A percentile compares a stretch with the other conserved stretches of the same genome.
These are phyloP conservation scores for Archaeoteleia sp. DNA, from an alignment of 2,888 invertebrate genomes.

Conservation along the genomic window DNA sequence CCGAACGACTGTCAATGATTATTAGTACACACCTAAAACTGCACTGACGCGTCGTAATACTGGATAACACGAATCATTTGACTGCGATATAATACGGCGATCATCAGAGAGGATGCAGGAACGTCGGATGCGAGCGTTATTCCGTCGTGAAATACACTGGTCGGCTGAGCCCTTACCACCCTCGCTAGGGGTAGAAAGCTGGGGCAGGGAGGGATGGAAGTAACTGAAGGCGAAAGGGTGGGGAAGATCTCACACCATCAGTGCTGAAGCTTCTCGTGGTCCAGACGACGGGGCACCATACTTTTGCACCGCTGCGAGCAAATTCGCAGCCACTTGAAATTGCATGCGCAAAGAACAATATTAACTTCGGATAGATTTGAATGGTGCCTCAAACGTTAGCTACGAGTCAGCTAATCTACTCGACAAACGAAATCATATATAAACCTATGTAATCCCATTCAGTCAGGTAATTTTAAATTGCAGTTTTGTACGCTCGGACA, in stretches of 20 bases:
- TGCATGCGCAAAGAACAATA: too few relatives aligned
- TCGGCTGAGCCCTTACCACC: slow-evolving; percentile 69
- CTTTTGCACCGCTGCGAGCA: too few relatives aligned
- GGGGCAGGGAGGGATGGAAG: slow-evolving; percentile 40
- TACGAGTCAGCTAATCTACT: too few relatives aligned
- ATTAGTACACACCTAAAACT: slow-evolving; percentile 25
- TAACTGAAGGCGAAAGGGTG: slow-evolving; percentile 44
- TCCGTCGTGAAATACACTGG: slow-evolving; percentile 69
- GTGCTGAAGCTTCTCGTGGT: slow-evolving; percentile 65
- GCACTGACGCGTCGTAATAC: slow-evolving; percentile 24
- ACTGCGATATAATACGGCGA: slow-evolving; percentile 16
- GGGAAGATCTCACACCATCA: slow-evolving; percentile 57
- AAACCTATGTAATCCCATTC: too few relatives aligned
- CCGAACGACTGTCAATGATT: too few relatives aligned
- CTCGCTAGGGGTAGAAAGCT: slow-evolving; percentile 48
- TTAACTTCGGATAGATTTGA: too few relatives aligned
- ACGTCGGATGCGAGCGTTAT: slow-evolving; percentile 58
- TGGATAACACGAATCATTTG: slow-evolving; percentile 30
- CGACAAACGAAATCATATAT: too few relatives aligned
- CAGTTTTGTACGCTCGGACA: too few relatives aligned
- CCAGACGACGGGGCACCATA: slow-evolving; percentile 58
- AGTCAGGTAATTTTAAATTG: too few relatives aligned
- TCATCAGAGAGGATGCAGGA: slow-evolving; percentile 32
- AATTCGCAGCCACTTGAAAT: too few relatives aligned
- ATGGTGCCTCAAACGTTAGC: too few relatives aligned